phyloP scores from a whole-genome alignment of 2,797 vertebrate genomes.

The Siniperca obscura region DNA sequence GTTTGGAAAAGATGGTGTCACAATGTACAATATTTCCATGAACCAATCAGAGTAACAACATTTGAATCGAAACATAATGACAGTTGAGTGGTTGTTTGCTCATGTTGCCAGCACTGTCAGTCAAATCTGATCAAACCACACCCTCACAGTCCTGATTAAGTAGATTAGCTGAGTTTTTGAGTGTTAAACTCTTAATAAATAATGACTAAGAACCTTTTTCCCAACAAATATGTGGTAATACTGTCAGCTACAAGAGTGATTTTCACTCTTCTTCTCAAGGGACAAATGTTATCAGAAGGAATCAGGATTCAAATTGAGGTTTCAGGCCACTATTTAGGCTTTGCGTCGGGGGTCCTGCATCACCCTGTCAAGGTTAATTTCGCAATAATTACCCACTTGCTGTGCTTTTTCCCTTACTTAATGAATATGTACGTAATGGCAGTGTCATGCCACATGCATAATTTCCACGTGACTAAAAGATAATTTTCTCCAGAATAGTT shows the following conservation, averaged over 20 bases:
- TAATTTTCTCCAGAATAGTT: constrained; percentile 37
- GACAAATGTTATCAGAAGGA: constrained; percentile 29
- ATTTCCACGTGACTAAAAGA: constrained; percentile 35
- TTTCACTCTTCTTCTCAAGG: constrained; percentile 36
- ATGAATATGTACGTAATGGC: constrained; percentile 12
- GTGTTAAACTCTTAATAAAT: background rate
- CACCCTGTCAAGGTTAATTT: no score
- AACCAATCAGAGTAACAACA: background rate
- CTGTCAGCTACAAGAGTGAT: constrained; percentile 15
- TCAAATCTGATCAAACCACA: background rate
- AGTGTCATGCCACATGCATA: constrained; percentile 7
- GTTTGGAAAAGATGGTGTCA: background rate
- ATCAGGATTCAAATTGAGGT: constrained; percentile 45
- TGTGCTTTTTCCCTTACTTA: background rate
- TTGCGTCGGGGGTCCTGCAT: no score
- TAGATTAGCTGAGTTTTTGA: background rate
- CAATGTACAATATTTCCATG: background rate
- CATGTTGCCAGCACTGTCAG: background rate
- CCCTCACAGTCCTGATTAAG: background rate
- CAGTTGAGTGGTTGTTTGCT: background rate
- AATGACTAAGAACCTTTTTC: background rate
- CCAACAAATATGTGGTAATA: constrained; percentile 17
- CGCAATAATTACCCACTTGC: no score
- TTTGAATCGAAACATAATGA: background rate
- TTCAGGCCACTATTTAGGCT: constrained; percentile 40